Base-by-base conservation (phyloP, 2,113 vertebrate genomes). In the Muntiacus reevesi region DNA sequence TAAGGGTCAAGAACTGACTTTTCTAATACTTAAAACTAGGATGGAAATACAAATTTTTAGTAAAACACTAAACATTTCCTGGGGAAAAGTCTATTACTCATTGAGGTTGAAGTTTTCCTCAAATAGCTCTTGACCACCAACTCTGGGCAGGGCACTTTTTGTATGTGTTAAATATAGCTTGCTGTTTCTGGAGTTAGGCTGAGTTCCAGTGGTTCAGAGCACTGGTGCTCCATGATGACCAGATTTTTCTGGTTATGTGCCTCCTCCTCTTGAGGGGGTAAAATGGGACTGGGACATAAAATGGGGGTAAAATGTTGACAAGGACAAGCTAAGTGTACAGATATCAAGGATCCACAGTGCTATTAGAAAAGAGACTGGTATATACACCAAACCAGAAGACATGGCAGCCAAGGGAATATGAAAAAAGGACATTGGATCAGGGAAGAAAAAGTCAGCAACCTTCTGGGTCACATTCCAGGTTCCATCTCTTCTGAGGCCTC, bases 41-140 rank as follows among this genome's bases (percentile, higher is more conserved):
- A 76, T 87, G 50, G 27, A 89, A 86, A 55, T 78, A 57, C 9
- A 43, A 67, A 84, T 83, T 87, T 64, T 94, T 94, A 90, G 78
- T 94, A 78, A 95, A 96, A 89, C 11, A 30, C 84, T 86, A 76
- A 94, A 86, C 12, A 81, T 81, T 95, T 92, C 79, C 2, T 27
- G 21, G 15, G 43, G 36, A 89, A 81, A 90, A 90, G 10, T 2
- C 27, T 88, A 7, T 95, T 55, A 62, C 2, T 91, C 17, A 30
- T n/a, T 52, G 55, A 13, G 4, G 4, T 43, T 78, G 52, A 95
- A 23, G 21, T 93, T 97, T 47, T 85, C 21, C 21, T 91, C 50
- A 62, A 40, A 16, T 82, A 54, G 45, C 86, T 92, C 16, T 43
- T 21, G 33, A 30, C 25, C 25, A 47, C 79, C 28, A 47, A 6